Evolutionary conservation across 1,140 invertebrate genomes (phyloP).

Genomic region (Nephotettix cincticeps): DNA sequence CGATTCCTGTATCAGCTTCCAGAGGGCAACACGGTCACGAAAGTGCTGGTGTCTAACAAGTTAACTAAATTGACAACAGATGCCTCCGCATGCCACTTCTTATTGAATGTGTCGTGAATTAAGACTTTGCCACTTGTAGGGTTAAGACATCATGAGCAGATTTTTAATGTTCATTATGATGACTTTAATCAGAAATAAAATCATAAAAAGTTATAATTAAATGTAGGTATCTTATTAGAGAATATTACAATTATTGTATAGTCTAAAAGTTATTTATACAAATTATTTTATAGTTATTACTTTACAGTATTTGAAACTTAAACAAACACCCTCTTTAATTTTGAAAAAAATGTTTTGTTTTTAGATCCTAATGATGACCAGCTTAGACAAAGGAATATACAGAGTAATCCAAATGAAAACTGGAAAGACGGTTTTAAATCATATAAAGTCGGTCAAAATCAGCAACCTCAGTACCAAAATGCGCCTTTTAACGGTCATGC

Average conservation of each 20-base stretch:
- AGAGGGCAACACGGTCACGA: too few relatives aligned
- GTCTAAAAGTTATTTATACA: background rate
- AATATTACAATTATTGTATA: background rate
- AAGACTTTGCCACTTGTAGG: too few relatives aligned
- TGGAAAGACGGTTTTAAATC: slow-evolving; percentile 17
- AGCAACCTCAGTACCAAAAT: background rate
- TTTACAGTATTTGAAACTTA: background rate
- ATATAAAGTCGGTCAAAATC: slow-evolving; percentile 3
- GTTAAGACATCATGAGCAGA: too few relatives aligned
- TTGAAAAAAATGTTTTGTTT: background rate
- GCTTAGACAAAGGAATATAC: background rate
- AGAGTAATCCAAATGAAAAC: background rate
- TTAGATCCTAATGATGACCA: background rate
- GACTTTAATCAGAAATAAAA: too few relatives aligned
- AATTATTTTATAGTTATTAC: background rate
- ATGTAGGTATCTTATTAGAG: too few relatives aligned
- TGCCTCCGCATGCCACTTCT: too few relatives aligned
- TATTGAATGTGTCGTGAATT: too few relatives aligned
- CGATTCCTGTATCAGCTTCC: too few relatives aligned
- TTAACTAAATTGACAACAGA: too few relatives aligned
- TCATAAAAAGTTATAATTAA: too few relatives aligned
- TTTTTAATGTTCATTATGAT: too few relatives aligned
- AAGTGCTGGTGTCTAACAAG: too few relatives aligned
- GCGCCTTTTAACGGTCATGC: background rate
- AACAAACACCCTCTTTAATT: background rate